A percentile compares a stretch with the other conserved stretches of the same genome.
phyloP scores from a whole-genome alignment of 2,113 vertebrate species.

The Nothobranchius furzeri region DNA sequence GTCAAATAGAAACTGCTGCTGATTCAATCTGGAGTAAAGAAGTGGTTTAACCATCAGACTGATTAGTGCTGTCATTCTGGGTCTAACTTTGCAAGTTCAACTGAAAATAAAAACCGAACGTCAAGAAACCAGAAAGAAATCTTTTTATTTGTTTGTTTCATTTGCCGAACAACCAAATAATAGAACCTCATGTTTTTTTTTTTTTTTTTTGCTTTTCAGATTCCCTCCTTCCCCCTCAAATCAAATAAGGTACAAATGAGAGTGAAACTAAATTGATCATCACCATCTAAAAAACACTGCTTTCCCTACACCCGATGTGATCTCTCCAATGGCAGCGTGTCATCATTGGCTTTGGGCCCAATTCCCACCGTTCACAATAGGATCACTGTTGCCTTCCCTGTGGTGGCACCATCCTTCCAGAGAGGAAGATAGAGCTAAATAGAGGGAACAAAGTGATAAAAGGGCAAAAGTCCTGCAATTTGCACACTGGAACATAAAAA shows the following conservation, averaged over 20 bases:
- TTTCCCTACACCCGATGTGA: conserved; percentile 73
- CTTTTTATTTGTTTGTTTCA: no score
- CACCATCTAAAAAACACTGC: conserved; percentile 73
- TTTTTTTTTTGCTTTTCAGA: conserved; percentile 15
- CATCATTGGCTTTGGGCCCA: conserved; percentile 77
- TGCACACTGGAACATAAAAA: conserved; percentile 10
- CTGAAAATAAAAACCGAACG: no score
- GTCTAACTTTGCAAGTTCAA: no score
- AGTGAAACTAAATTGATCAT: conserved; percentile 67
- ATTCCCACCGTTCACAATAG: conserved; percentile 78
- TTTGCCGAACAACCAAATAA: no score
- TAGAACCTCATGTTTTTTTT: not conserved
- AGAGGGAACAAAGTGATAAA: conserved; percentile 36
- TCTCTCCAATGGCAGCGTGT: conserved; percentile 73
- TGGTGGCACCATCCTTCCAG: conserved; percentile 59
- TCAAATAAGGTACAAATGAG: conserved; percentile 54
- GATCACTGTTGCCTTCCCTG: conserved; percentile 72
- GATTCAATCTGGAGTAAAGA: no score
- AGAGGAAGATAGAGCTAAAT: conserved; percentile 42
- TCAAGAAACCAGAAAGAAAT: no score
- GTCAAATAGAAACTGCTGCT: no score
- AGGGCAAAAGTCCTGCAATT: conserved; percentile 35
- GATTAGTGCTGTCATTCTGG: no score
- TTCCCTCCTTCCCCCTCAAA: not conserved
- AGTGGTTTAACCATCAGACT: no score